phyloP scores from a whole-genome alignment of 2,888 invertebrate genomes.

The Agrotis exclamationis region DNA sequence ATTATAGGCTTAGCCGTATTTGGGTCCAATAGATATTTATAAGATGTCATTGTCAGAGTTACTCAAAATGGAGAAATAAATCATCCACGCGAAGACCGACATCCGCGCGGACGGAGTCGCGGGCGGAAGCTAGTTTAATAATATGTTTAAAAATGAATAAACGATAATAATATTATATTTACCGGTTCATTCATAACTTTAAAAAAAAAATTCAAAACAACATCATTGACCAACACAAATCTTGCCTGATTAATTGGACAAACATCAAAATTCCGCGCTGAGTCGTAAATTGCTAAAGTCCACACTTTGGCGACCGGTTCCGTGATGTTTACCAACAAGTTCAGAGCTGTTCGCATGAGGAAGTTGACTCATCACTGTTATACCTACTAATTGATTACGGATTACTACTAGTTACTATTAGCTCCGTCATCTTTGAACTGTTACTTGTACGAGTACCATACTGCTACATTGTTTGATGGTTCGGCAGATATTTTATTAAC shows the following conservation, averaged over 20 bases:
- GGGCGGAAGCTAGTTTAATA: too few species aligned
- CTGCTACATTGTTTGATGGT: neutral
- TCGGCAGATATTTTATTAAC: too few species aligned
- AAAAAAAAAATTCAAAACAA: neutral
- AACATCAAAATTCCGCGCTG: neutral
- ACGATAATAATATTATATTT: neutral
- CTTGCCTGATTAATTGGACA: neutral
- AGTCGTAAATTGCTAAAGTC: constrained; percentile 5
- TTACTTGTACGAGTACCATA: neutral
- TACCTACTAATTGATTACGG: constrained; percentile 27
- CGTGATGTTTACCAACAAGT: constrained; percentile 36
- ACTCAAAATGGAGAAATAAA: too few species aligned
- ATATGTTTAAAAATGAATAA: too few species aligned
- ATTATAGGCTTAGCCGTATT: too few species aligned
- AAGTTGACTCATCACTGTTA: constrained; percentile 40
- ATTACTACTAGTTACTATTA: constrained; percentile 9
- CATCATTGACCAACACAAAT: neutral
- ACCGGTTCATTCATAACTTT: neutral
- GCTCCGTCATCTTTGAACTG: constrained; percentile 4
- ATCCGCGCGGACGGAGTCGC: too few species aligned
- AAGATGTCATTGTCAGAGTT: too few species aligned
- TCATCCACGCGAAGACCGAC: too few species aligned
- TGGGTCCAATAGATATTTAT: too few species aligned
- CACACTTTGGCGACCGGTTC: constrained; percentile 34
- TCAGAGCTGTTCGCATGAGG: neutral